Evolutionary conservation across 1,140 invertebrate species (phyloP).

Genomic region (Lepidurus couesii): DNA sequence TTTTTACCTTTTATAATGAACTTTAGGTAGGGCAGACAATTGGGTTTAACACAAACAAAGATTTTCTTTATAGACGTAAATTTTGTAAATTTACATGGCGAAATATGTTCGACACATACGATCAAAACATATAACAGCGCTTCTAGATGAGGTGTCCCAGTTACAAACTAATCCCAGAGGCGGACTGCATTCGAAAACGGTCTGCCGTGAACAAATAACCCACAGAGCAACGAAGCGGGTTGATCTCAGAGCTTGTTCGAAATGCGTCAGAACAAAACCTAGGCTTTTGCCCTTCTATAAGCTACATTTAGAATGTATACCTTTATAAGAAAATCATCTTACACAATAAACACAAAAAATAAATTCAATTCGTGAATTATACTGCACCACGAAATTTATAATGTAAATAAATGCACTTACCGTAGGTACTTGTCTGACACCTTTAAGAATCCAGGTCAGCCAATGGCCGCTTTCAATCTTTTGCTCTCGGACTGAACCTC

Average conservation of each 20-base stretch:
- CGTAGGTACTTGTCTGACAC: too few relatives aligned
- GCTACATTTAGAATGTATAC: too few relatives aligned
- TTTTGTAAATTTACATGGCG: neutral
- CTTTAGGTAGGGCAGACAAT: neutral
- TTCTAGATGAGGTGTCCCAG: neutral
- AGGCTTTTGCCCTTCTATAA: too few relatives aligned
- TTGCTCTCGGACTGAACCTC: neutral
- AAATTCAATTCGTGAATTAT: too few relatives aligned
- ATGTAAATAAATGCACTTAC: too few relatives aligned
- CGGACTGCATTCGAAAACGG: neutral
- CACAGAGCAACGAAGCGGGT: neutral
- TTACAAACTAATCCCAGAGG: neutral
- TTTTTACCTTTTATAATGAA: neutral
- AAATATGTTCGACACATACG: neutral
- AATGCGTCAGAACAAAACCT: too few relatives aligned
- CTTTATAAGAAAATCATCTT: too few relatives aligned
- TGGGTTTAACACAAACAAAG: neutral
- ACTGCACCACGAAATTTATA: too few relatives aligned
- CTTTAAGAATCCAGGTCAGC: neutral
- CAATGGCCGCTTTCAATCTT: neutral
- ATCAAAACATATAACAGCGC: neutral
- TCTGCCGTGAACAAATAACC: neutral
- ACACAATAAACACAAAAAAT: too few relatives aligned
- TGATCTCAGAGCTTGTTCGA: too few relatives aligned
- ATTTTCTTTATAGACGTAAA: neutral